A percentile compares a stretch with the other conserved stretches of the same genome.
Conservation (phyloP, 1,140 invertebrate genomes). For the Scaptodrosophila lebanonensis region DNA sequence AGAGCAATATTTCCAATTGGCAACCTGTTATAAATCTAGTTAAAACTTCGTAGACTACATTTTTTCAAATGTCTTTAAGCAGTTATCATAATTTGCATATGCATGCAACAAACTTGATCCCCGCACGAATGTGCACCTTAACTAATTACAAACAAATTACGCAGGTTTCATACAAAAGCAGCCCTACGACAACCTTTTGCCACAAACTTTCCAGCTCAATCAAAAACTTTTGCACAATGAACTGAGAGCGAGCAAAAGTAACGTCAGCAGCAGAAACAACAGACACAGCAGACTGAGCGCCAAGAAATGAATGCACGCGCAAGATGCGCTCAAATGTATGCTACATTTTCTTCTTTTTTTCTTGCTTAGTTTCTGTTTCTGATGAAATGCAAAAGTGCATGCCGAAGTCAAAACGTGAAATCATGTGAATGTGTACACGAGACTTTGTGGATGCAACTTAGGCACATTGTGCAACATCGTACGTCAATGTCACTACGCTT, state of each 20-base stretch:
- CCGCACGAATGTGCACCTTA: constrained; percentile 62
- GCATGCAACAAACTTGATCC: no score
- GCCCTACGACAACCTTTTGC: constrained; percentile 5
- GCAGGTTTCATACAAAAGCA: constrained; percentile 64
- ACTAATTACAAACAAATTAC: constrained; percentile 74
- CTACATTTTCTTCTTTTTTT: not conserved
- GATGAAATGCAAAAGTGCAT: constrained; percentile 58
- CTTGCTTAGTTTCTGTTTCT: constrained; percentile 18
- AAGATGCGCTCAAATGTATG: constrained; percentile 10
- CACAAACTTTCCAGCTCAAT: constrained; percentile 57
- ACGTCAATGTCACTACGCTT: constrained; percentile 49
- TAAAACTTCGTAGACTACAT: no score
- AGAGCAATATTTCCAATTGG: no score
- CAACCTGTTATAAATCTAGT: no score
- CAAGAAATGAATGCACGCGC: constrained; percentile 22
- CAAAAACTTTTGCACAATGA: constrained; percentile 46
- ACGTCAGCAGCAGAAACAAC: constrained; percentile 8
- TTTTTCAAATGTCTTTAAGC: no score
- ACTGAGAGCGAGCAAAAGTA: no score
- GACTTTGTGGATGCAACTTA: constrained; percentile 49
- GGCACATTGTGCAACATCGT: constrained; percentile 46
- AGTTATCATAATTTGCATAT: no score
- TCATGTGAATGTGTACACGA: constrained; percentile 36
- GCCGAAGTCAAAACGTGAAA: constrained; percentile 48
- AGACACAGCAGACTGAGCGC: constrained; percentile 22